These are phyloP conservation scores for Scrobipalpa atriplicella DNA, from an alignment of 2,888 invertebrate species.

Conservation along the genomic window DNA sequence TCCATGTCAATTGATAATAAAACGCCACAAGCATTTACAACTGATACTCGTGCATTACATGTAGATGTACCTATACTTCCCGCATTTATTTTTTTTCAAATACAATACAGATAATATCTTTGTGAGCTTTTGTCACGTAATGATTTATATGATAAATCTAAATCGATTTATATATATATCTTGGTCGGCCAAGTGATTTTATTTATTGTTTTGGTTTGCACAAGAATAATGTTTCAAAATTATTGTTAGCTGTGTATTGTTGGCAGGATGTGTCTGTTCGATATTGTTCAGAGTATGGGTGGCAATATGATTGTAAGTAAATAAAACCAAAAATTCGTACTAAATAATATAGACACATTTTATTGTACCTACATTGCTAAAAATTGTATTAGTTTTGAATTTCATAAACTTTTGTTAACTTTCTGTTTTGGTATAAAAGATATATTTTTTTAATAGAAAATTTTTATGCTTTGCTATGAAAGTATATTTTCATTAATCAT, in stretches of 20 bases:
- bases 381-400: too few relatives aligned
- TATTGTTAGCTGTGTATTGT: neutral
- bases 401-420: too few relatives aligned
- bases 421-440: too few relatives aligned
- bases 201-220: neutral
- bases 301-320: slow-evolving; percentile 11
- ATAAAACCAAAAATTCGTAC: neutral
- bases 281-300: neutral
- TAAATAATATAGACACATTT: too few relatives aligned
- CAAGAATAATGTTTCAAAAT: neutral
- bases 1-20: neutral
- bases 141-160: neutral
- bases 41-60: too few relatives aligned
- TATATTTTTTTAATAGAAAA: too few relatives aligned
- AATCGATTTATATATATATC: neutral
- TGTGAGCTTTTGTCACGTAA: slow-evolving; percentile 6
- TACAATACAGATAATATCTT: neutral
- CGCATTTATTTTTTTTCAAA: neutral
- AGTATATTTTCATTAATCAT: too few relatives aligned
- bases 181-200: neutral
- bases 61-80: too few relatives aligned
- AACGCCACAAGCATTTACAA: too few relatives aligned
- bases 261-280: neutral
- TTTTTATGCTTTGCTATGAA: too few relatives aligned
- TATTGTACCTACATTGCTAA: too few relatives aligned